Percentiles rank a stretch among this genome's conserved stretches.
phyloP scores from a whole-genome alignment of 2,888 invertebrate genomes.

The Spodoptera littoralis region DNA sequence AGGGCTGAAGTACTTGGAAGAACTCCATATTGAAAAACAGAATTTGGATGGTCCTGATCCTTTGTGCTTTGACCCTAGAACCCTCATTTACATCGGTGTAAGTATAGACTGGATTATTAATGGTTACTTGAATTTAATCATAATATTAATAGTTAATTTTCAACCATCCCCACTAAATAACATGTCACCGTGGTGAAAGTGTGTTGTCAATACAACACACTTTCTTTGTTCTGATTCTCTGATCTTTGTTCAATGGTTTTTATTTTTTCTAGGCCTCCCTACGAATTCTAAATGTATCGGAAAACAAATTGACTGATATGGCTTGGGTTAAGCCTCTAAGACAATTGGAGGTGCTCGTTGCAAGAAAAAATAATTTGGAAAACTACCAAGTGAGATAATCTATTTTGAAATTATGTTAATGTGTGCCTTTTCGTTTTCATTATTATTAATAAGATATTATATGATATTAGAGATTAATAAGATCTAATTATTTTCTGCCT shows the following conservation, averaged over 20 bases:
- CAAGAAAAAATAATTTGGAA: conserved; percentile 88
- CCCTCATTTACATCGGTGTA: conserved; percentile 89
- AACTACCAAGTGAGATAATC: conserved; percentile 79
- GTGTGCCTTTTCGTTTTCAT: neutral
- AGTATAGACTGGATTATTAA: conserved; percentile 35
- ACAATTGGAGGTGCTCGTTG: conserved; percentile 87
- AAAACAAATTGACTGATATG: conserved; percentile 89
- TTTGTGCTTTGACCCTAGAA: conserved; percentile 91
- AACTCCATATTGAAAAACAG: conserved; percentile 92
- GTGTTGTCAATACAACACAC: no score
- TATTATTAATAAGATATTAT: no score
- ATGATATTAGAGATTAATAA: no score
- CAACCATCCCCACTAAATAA: no score
- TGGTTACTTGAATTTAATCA: neutral
- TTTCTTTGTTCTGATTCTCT: no score
- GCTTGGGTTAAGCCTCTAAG: conserved; percentile 85
- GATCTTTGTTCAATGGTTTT: neutral
- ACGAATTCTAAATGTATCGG: conserved; percentile 89
- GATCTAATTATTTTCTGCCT: neutral
- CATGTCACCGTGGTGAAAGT: no score
- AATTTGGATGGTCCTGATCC: conserved; percentile 86
- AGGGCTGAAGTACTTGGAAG: conserved; percentile 88
- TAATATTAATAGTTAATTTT: no score
- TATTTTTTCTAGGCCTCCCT: conserved; percentile 86
- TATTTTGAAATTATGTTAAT: neutral